Percentiles rank a stretch among this genome's conserved stretches.
These are phyloP conservation scores for Zaprionus vittiger DNA, from an alignment of 1,140 invertebrate genomes.

Conservation along the genomic window DNA sequence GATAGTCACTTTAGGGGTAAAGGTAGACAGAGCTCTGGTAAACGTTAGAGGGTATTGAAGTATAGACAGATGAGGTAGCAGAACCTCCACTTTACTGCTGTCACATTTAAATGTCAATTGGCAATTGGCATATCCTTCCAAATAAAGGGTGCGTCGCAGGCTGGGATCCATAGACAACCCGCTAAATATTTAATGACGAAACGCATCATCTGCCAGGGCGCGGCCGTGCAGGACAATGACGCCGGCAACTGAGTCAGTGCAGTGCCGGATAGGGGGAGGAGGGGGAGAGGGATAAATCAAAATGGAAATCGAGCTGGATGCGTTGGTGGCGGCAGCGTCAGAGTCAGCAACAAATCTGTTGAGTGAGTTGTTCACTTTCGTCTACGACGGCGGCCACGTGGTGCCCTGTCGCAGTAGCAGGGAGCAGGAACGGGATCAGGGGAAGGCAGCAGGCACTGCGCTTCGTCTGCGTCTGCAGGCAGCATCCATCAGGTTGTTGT, in stretches of 20 bases:
- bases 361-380: slow-evolving; percentile 58
- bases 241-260: slow-evolving; percentile 3
- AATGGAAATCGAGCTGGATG: slow-evolving; percentile 4
- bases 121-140: background rate
- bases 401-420: background rate
- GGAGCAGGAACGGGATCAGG: background rate
- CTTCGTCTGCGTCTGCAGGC: slow-evolving; percentile 35
- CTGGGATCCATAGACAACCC: background rate
- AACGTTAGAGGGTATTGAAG: no score
- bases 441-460: background rate
- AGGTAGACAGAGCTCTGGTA: no score
- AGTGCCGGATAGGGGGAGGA: background rate
- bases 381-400: slow-evolving; percentile 27
- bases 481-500: slow-evolving; percentile 59
- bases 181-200: slow-evolving; percentile 74
- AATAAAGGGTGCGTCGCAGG: background rate
- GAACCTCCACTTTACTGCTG: background rate
- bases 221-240: slow-evolving; percentile 50
- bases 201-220: slow-evolving; percentile 57
- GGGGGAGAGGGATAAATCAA: background rate
- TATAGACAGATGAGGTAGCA: no score
- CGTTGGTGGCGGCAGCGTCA: background rate
- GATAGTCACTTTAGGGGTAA: no score
- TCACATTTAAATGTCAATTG: slow-evolving; percentile 37
- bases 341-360: slow-evolving; percentile 34